These are phyloP conservation scores for Cataglyphis rosenhaueri DNA, from an alignment of 2,888 invertebrate genomes.

Conservation along the genomic window DNA sequence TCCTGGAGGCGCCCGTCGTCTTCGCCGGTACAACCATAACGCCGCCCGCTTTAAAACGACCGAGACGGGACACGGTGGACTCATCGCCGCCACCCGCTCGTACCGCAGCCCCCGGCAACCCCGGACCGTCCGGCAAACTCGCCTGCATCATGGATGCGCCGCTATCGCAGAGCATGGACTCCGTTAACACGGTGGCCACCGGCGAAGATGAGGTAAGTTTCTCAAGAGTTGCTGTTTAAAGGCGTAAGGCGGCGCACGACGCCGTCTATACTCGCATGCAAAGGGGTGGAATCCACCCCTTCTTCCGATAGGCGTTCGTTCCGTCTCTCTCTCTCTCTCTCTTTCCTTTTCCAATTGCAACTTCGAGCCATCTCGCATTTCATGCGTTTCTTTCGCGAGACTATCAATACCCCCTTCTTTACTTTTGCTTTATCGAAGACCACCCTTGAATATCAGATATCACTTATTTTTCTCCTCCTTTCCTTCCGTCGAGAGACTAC, in stretches of 20 bases:
- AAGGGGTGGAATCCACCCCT: conserved; percentile 58
- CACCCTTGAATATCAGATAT: conserved; percentile 10
- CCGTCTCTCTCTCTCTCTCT: conserved; percentile 57
- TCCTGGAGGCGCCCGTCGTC: conserved; percentile 85
- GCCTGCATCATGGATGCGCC: conserved; percentile 90
- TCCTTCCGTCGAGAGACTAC: conserved; percentile 6
- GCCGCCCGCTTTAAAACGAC: conserved; percentile 85
- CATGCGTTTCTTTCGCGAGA: conserved; percentile 59
- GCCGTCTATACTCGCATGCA: conserved; percentile 41
- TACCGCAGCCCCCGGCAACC: conserved; percentile 84
- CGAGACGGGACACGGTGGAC: conserved; percentile 85
- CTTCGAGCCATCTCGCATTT: conserved; percentile 47
- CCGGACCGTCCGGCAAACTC: conserved; percentile 82
- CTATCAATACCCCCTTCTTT: conserved; percentile 50
- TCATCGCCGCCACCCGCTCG: conserved; percentile 85
- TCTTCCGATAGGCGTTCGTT: conserved; percentile 61
- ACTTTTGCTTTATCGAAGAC: conserved; percentile 48
- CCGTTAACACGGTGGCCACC: conserved; percentile 95
- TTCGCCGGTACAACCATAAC: conserved; percentile 85
- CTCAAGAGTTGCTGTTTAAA: not conserved
- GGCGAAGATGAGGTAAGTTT: conserved; percentile 98
- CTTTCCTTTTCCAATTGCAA: conserved; percentile 14
- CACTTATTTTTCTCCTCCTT: conserved; percentile 43
- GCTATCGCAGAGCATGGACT: conserved; percentile 98
- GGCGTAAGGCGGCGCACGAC: not conserved